Evolutionary conservation across 2,797 vertebrate genomes (phyloP), one percentile per base, ranked within the genome.

Genomic region (Myotis daubentonii): DNA sequence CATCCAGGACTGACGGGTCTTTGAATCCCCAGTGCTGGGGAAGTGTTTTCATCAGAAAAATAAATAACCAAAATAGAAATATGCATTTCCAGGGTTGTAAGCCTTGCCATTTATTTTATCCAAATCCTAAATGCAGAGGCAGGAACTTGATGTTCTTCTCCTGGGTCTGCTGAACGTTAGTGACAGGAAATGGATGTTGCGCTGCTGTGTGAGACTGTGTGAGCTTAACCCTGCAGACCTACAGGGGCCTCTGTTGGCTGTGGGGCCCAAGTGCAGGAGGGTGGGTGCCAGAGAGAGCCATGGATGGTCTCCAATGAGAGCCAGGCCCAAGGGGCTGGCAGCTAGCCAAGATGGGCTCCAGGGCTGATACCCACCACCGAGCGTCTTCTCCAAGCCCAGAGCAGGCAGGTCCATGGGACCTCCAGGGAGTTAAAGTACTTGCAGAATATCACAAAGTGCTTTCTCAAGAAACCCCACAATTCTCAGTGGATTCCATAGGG

Each of bases 1-100:
- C n/a, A 0, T 93, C 91, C 89, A 33, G 33, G 8, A 22, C 44
- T 68, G 70, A 75, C 75, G 47, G 28, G 57, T 30, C 88, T 93
- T 84, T 57, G 47, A 91, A 68, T 89, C 87, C 53, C 25, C 78
- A 44, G 8, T 7, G 47, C 83, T 92, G 71, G 41, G 72, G 85
- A 78, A 92, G 79, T 44, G 25, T 85, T 89, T 96, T 93, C 65
- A 93, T 86, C 81, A 71, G 80, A 91, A 96, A 95, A 83, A 83
- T 92, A 92, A 96, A 79, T 76, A 96, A 91, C 68, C 84, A 74
- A 92, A 87, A 80, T 72, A 84, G 91, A 94, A 95, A 76, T 85
- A 79, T 36, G 51, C 53, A 66, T 90, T 89, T 94, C 57, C 86
- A 84, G 62, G 36, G 89, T 62, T 47, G n/a, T 90, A 94, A 89